These are phyloP conservation scores for Ascidia mentula DNA, from an alignment of 23 tunicate genomes.

Conservation along the genomic window DNA sequence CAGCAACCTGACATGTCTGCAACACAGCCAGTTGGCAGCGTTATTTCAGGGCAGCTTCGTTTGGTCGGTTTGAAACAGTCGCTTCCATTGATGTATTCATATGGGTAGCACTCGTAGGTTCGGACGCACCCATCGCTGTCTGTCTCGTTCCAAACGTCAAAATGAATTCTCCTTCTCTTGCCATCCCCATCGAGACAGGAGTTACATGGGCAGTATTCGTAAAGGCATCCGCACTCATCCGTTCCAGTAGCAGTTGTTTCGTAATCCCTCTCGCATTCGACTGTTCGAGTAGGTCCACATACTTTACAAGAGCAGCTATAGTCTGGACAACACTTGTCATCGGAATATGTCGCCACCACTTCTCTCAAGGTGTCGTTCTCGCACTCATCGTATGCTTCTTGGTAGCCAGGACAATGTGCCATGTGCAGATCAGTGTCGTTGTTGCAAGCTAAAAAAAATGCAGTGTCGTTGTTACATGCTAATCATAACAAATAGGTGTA, in stretches of 20 bases:
- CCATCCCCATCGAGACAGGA: background rate
- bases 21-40: background rate
- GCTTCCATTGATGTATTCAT: background rate
- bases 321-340: background rate
- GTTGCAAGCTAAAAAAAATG: no score
- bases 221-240: background rate
- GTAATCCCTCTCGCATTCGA: background rate
- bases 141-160: background rate
- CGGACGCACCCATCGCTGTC: background rate
- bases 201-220: background rate
- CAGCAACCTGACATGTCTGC: background rate
- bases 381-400: background rate
- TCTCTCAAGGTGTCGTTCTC: background rate
- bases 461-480: no score
- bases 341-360: background rate
- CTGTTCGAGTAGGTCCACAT: no score
- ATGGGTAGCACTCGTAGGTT: background rate
- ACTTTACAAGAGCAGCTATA: background rate
- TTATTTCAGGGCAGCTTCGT: background rate
- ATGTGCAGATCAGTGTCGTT: background rate
- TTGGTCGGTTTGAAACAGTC: background rate
- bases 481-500: no score
- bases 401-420: background rate
- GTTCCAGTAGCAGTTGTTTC: background rate
- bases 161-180: background rate